A percentile compares a stretch with the other conserved stretches of the same genome.
Conservation (phyloP, 2,797 vertebrate species). For the Microtus agrestis region DNA sequence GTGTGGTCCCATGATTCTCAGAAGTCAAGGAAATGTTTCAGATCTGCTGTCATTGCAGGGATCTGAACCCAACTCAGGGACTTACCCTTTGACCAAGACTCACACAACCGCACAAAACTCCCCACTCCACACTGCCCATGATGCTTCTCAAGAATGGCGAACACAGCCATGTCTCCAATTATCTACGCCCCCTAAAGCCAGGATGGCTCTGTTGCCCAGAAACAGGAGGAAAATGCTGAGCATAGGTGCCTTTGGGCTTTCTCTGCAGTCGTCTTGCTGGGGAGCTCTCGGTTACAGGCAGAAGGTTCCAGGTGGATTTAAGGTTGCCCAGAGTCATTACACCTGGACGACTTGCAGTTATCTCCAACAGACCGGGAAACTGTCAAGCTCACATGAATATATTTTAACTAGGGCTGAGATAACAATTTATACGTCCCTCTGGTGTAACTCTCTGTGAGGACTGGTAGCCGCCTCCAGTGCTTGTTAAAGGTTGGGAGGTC, state of each 20-base stretch:
- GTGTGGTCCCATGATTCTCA: not conserved
- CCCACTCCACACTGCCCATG: not conserved
- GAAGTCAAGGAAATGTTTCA: conserved; percentile 12
- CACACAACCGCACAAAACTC: not conserved
- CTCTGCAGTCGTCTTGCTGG: not conserved
- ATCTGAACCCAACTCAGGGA: not conserved
- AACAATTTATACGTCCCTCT: conserved; percentile 1
- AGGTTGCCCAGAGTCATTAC: not conserved
- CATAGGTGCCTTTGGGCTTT: not conserved
- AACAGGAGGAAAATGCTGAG: conserved; percentile 8
- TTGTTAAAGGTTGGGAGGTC: conserved; percentile 49
- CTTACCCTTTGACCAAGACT: not conserved
- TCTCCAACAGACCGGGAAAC: not conserved
- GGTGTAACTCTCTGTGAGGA: not conserved
- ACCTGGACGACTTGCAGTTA: not conserved
- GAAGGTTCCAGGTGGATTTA: not conserved
- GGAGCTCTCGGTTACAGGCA: not conserved
- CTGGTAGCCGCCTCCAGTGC: not conserved
- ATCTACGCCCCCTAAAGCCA: not conserved
- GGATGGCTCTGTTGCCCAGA: not conserved
- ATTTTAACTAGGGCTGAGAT: not conserved
- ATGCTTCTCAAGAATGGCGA: not conserved
- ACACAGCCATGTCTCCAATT: not conserved
- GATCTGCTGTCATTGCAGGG: not conserved
- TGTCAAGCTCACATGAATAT: not conserved